Percentiles rank a stretch among this genome's conserved stretches.
Evolutionary conservation across 2,888 invertebrate genomes (phyloP).

Genomic region (Lochmaea crataegi): DNA sequence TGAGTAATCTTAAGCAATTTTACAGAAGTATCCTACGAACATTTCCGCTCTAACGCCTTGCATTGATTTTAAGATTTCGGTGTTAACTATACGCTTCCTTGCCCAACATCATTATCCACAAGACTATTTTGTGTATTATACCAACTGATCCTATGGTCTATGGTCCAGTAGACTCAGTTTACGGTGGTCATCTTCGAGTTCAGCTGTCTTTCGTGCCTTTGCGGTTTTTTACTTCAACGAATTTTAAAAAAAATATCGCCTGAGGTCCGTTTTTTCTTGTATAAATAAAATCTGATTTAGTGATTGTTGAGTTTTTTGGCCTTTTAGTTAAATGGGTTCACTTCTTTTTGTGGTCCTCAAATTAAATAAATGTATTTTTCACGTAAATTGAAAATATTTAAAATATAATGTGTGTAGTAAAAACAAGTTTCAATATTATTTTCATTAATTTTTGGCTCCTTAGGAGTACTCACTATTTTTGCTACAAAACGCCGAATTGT

Average conservation of each 20-base stretch:
- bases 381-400: too few species aligned
- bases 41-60: constrained; percentile 33
- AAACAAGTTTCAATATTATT: too few species aligned
- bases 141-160: constrained; percentile 34
- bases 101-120: constrained; percentile 31
- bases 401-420: too few species aligned
- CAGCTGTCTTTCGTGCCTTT: constrained; percentile 32
- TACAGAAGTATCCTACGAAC: background rate
- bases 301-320: constrained; percentile 8
- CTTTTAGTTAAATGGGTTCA: background rate
- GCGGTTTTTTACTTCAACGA: constrained; percentile 35
- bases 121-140: constrained; percentile 26
- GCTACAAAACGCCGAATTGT: too few species aligned
- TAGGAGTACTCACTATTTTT: too few species aligned
- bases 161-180: constrained; percentile 33
- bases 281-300: constrained; percentile 16
- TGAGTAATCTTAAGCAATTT: constrained; percentile 22
- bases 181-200: constrained; percentile 28
- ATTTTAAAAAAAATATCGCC: constrained; percentile 22
- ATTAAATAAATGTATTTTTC: background rate
- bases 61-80: constrained; percentile 36
- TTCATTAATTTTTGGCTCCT: too few species aligned
- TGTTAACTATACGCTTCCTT: constrained; percentile 37
- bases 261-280: constrained; percentile 9
- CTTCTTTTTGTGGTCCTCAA: background rate